Evolutionary conservation across 2,113 vertebrate genomes (phyloP), one percentile per base, ranked within the genome.

Genomic region (Limanda limanda): DNA sequence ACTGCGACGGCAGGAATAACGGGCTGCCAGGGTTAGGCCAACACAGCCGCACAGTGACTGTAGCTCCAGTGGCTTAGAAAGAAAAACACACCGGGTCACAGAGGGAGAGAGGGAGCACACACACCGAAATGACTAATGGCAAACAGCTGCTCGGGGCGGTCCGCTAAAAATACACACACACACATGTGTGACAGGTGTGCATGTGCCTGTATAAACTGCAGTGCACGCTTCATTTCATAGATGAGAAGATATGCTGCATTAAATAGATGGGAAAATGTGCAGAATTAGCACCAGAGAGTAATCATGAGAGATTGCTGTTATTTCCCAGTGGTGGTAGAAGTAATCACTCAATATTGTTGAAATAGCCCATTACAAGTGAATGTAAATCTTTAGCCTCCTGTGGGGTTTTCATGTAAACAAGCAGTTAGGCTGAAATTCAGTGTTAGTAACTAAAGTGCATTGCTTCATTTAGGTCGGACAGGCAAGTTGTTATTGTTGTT

Each of bases 91-190:
- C 5, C 76, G 82, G 84, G 85, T 85, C 81, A 86, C 82, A 83
- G 82, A 86, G 71, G 81, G 85, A 88, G 84, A 59, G 81, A 86
- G 82, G 70, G 88, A 86, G 84, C 77, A 68, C 79, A 87, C 74
- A 79, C 76, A 81, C 72, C 89, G 91, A 91, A 91, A 92, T 92
- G 92, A 93, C 85, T 94, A 94, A 94, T 92, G 86, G 88, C 89
- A 87, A 93, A 88, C 92, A 93, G 92, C 92, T 93, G 91, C 84
- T 70, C 35, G 10, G 77, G 52, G 78, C 15, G 59, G 79, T 51
- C 77, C 60, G 78, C 93, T 94, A 94, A 93, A 94, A 93, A 94
- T 93, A 94, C 80, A 63, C 37, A 60, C 86, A 61, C 59, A 61
- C 59, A 62, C 68, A 55, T 78, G 70, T 70, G 61, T 70, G 61